Conservation (phyloP, 2,113 vertebrate species). For the Eubucco bourcierii region DNA sequence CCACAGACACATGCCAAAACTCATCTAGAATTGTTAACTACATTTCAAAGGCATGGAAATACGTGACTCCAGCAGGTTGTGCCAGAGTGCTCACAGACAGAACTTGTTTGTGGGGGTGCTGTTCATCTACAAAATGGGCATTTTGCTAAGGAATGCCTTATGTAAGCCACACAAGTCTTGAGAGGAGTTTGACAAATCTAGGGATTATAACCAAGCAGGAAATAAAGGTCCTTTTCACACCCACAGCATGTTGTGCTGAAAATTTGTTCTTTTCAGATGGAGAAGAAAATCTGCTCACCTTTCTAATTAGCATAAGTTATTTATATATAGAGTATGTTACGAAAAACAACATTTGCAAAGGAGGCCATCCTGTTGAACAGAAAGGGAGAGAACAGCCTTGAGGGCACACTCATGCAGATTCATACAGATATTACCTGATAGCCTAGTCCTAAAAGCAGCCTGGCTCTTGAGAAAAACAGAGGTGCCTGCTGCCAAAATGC, state of each 20-base stretch:
- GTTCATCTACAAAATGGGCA: background rate
- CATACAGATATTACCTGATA: slow-evolving; percentile 34
- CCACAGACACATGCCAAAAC: slow-evolving; percentile 37
- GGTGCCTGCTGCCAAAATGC: background rate
- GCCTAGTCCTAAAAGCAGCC: slow-evolving; percentile 8
- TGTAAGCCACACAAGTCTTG: background rate
- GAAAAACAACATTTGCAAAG: slow-evolving; percentile 45
- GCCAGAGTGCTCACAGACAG: background rate
- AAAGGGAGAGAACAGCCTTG: slow-evolving; percentile 30
- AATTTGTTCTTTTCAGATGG: background rate
- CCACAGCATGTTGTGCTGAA: background rate
- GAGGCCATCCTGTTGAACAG: slow-evolving; percentile 26
- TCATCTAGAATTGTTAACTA: slow-evolving; percentile 20
- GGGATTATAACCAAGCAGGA: background rate
- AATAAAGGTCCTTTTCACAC: background rate
- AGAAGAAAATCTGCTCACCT: background rate
- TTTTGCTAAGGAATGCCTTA: background rate
- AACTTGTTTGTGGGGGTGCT: background rate
- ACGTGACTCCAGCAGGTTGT: background rate
- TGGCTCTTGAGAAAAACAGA: slow-evolving; percentile 41
- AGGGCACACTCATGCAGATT: slow-evolving; percentile 39
- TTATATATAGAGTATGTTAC: slow-evolving; percentile 1
- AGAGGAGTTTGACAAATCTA: background rate
- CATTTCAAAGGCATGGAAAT: slow-evolving; percentile 58
- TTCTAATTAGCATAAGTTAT: slow-evolving; percentile 29